These are phyloP conservation scores for Venusia cambrica DNA, from an alignment of 2,888 invertebrate genomes.

Conservation along the genomic window DNA sequence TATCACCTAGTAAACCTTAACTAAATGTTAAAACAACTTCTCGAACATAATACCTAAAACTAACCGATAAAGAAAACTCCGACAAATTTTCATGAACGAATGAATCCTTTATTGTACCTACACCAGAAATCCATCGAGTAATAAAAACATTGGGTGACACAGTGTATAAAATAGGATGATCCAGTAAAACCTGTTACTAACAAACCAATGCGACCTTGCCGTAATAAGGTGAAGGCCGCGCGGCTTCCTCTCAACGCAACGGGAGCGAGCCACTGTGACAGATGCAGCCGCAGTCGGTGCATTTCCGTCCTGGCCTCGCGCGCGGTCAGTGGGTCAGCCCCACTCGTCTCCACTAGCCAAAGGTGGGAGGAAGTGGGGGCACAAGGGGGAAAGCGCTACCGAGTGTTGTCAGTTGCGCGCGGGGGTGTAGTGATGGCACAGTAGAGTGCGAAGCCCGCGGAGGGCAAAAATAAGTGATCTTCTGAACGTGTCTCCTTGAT, in stretches of 20 bases:
- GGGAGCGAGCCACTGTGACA: conserved; percentile 61
- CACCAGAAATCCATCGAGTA: too few species aligned
- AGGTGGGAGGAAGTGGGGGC: conserved; percentile 27
- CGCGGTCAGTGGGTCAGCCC: conserved; percentile 77
- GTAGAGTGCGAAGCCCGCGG: conserved; percentile 52
- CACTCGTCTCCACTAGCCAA: conserved; percentile 30
- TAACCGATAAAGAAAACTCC: too few species aligned
- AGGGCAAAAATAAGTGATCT: conserved; percentile 50
- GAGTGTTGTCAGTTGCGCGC: conserved; percentile 35
- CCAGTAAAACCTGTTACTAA: conserved; percentile 21
- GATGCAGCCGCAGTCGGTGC: conserved; percentile 64
- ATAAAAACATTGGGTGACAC: too few species aligned
- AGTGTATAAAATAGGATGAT: conserved; percentile 9
- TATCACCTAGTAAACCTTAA: too few species aligned
- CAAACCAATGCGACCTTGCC: conserved; percentile 60
- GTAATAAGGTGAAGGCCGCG: conserved; percentile 69
- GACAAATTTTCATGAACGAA: too few species aligned
- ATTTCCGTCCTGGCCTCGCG: conserved; percentile 69
- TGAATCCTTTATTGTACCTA: too few species aligned
- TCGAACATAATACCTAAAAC: too few species aligned
- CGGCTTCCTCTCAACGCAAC: conserved; percentile 65
- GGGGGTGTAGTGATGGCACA: conserved; percentile 32
- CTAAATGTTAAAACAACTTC: too few species aligned
- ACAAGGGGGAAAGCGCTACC: conserved; percentile 28
- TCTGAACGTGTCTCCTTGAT: conserved; percentile 68